Evolutionary conservation across 2,888 invertebrate species (phyloP).

Genomic region (Megastigmus dorsalis): DNA sequence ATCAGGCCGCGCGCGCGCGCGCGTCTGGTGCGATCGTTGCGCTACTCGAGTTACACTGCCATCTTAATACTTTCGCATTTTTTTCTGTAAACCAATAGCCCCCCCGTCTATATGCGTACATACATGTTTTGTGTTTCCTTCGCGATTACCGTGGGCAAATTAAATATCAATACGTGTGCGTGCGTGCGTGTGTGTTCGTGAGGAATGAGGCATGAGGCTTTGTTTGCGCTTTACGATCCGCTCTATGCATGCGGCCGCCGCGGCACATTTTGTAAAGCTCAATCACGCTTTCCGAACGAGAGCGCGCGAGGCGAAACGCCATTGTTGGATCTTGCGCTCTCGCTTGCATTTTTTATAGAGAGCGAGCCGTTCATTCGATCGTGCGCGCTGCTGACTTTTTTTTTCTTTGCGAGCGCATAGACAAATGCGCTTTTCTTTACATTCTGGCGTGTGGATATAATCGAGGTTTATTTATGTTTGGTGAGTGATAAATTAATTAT

Average conservation of each 20-base stretch:
- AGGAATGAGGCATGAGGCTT: no score
- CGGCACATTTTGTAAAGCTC: background rate
- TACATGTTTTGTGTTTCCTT: background rate
- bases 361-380: background rate
- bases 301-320: background rate
- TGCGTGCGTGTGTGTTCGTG: background rate
- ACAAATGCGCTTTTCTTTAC: background rate
- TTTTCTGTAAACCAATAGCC: slow-evolving; percentile 19
- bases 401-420: background rate
- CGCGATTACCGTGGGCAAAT: slow-evolving; percentile 16
- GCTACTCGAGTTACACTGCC: slow-evolving; percentile 63
- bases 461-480: no score
- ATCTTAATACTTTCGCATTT: slow-evolving; percentile 28
- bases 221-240: slow-evolving; percentile 4
- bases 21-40: slow-evolving; percentile 28
- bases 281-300: slow-evolving; percentile 2
- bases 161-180: slow-evolving; percentile 6
- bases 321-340: background rate
- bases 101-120: background rate
- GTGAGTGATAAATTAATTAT: no score
- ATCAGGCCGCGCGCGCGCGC: slow-evolving; percentile 43
- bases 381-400: background rate
- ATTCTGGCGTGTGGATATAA: no score
- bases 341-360: background rate
- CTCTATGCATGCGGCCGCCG: slow-evolving; percentile 13